A percentile compares a stretch with the other conserved stretches of the same genome.
phyloP scores from a whole-genome alignment of 2,888 invertebrate species.

The Apotomis betuletana region DNA sequence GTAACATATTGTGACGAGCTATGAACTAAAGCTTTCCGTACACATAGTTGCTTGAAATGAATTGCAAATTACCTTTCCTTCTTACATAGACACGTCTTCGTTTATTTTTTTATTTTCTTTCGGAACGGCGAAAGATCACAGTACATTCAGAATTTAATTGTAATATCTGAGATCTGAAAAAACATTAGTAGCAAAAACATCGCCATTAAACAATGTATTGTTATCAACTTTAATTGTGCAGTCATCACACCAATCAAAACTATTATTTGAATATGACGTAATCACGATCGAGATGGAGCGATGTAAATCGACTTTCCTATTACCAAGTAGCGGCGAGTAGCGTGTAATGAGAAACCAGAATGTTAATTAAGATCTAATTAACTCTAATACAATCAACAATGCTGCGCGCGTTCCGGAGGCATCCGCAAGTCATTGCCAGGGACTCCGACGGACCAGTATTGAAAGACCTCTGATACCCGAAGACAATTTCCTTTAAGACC shows the following conservation, averaged over 20 bases:
- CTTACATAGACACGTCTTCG: not conserved
- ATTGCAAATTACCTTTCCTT: not conserved
- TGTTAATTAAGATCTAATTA: slow-evolving; percentile 84
- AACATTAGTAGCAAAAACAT: slow-evolving; percentile 26
- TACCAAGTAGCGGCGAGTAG: slow-evolving; percentile 76
- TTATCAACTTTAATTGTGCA: slow-evolving; percentile 37
- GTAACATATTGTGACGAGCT: not conserved
- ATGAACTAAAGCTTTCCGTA: slow-evolving; percentile 2
- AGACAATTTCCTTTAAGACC: slow-evolving; percentile 44
- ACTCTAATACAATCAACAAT: slow-evolving; percentile 83
- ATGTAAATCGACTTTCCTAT: slow-evolving; percentile 79
- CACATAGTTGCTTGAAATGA: not conserved
- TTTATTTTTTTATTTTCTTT: not conserved
- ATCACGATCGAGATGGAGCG: slow-evolving; percentile 74
- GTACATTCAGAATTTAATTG: slow-evolving; percentile 18
- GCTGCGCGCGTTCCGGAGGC: slow-evolving; percentile 79
- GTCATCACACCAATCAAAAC: slow-evolving; percentile 39
- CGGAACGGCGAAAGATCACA: slow-evolving; percentile 1
- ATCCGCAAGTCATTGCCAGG: slow-evolving; percentile 79
- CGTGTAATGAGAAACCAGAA: slow-evolving; percentile 83
- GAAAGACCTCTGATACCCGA: slow-evolving; percentile 67
- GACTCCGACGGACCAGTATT: slow-evolving; percentile 61
- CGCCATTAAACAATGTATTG: slow-evolving; percentile 29
- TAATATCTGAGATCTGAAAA: slow-evolving; percentile 8
- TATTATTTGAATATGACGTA: slow-evolving; percentile 44